Evolutionary conservation across 2,113 vertebrate species (phyloP), one percentile per base, ranked within the genome.

Genomic region (Calidris pugnax): DNA sequence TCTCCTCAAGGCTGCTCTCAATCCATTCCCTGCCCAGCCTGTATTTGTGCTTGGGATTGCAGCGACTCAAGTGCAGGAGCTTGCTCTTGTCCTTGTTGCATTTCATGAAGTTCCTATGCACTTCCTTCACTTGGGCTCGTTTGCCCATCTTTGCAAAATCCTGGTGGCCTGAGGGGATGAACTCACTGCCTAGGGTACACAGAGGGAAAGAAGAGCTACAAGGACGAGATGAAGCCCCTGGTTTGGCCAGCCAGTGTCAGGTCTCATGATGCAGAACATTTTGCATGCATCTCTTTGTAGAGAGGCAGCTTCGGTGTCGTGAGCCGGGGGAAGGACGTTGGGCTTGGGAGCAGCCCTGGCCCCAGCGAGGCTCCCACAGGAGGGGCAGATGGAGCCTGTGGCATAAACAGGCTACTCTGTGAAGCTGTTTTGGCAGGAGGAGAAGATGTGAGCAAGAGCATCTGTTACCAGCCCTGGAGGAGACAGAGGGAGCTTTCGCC

Each of bases 271-370:
- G 7, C 2, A 33, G 48, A 30, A 7, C 37, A 32, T 45, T 50
- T 72, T 5, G 5, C 11, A 22, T 39, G 50, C 71, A 18, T 17
- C 74, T 41, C 59, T 56, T 57, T 60, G 57, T 57, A 75, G 71
- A 75, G 71, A 35, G 66, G 45, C 39, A 62, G 69, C 32, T 47
- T n/a, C 3, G 12, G 39, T 62, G 35, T 43, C 7, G 22, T 19
- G 45, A 72, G 62, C n/a, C 2, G 3, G 63, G 18, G 4, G 14
- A 43, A 43, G 48, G 0, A 0, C 1, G 5, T 63, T 33, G 55
- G 43, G 66, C 48, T 35, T 2, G 5, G 78, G 39, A 72, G 19
- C 78, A 73, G 50, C 71, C 43, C 56, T 1, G 1, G 33, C 15
- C 30, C 5, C 12, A 12, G 39, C 0, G 3, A 92, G 51, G 57